Percentiles rank a stretch among this genome's conserved stretches.
Evolutionary conservation across 2,888 invertebrate genomes (phyloP).

Genomic region (Scrobipalpa atriplicella): DNA sequence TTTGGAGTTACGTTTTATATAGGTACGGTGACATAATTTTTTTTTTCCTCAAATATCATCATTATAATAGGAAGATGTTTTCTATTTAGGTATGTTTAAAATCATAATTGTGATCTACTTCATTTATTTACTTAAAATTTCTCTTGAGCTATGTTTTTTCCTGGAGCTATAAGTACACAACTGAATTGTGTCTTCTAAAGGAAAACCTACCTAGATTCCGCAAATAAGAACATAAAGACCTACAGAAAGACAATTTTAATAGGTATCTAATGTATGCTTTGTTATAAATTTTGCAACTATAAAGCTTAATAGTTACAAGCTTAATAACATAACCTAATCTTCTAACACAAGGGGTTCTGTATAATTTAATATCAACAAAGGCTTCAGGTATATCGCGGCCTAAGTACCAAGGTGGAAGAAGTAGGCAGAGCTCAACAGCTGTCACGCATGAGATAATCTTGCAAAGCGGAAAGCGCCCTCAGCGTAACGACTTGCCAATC

Average conservation of each 20-base stretch:
- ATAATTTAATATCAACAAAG: slow-evolving; percentile 30
- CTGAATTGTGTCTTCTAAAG: too few species aligned
- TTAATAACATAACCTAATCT: neutral
- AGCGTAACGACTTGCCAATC: slow-evolving; percentile 54
- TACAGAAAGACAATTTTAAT: too few species aligned
- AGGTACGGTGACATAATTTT: too few species aligned
- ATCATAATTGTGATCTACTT: too few species aligned
- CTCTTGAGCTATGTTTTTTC: too few species aligned
- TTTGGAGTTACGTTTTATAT: neutral
- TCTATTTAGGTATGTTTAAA: too few species aligned
- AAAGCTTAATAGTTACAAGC: neutral
- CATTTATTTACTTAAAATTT: too few species aligned
- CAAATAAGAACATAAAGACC: too few species aligned
- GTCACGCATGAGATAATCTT: slow-evolving; percentile 78
- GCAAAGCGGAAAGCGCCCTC: slow-evolving; percentile 51
- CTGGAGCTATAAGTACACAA: too few species aligned
- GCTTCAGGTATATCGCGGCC: slow-evolving; percentile 40
- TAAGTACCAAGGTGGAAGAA: slow-evolving; percentile 56
- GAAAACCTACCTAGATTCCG: too few species aligned
- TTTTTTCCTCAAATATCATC: too few species aligned
- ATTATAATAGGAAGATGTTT: too few species aligned
- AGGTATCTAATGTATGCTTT: neutral
- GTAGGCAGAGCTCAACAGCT: slow-evolving; percentile 60
- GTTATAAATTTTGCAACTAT: neutral
- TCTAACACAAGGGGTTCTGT: neutral